Evolutionary conservation across 2,113 vertebrate genomes (phyloP).

Genomic region (Piaya cayana): DNA sequence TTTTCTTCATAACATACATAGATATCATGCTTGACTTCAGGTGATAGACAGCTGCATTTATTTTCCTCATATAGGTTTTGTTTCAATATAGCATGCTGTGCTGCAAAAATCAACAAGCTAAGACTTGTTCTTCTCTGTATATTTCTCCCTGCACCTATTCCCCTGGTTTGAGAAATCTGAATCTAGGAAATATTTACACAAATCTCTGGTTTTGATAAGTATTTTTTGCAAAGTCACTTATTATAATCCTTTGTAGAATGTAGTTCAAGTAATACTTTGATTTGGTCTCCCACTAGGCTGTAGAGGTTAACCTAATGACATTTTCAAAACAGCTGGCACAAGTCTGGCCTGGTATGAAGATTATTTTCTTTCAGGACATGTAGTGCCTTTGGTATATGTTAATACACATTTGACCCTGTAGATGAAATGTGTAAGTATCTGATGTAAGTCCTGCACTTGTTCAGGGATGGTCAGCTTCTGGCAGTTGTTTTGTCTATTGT

Average conservation of each 20-base stretch:
- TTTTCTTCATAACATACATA: background rate
- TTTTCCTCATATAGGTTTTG: background rate
- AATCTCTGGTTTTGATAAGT: background rate
- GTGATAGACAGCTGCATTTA: background rate
- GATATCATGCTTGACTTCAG: background rate
- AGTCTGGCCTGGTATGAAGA: background rate
- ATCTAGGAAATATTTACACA: background rate
- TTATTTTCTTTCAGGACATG: background rate
- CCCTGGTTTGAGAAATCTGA: background rate
- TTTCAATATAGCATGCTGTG: background rate
- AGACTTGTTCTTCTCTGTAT: background rate
- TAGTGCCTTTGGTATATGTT: background rate
- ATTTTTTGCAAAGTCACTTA: background rate
- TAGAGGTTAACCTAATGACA: background rate
- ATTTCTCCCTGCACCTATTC: background rate
- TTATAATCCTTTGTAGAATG: background rate
- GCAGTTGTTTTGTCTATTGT: no score
- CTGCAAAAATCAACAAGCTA: background rate
- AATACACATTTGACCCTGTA: background rate
- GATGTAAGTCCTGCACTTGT: background rate
- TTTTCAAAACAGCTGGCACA: background rate
- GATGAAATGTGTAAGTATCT: background rate
- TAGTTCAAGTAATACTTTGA: background rate
- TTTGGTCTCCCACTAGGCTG: background rate
- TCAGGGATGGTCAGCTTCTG: no score